Percentiles rank a stretch among this genome's conserved stretches.
phyloP scores from a whole-genome alignment of 2,113 vertebrate genomes.

The Pantherophis guttatus region DNA sequence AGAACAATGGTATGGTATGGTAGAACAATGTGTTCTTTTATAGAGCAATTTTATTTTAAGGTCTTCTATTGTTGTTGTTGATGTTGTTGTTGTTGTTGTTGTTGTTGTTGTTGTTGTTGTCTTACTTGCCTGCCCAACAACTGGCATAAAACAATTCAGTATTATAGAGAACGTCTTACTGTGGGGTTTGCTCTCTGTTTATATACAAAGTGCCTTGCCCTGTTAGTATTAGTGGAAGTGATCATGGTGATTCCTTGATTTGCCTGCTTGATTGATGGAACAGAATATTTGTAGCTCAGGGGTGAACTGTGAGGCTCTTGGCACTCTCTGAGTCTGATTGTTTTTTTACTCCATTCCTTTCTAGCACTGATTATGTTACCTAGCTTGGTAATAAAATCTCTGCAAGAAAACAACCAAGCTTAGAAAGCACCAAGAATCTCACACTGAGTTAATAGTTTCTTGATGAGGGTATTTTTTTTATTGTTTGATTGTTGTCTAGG shows the following conservation, averaged over 20 bases:
- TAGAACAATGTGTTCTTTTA: background rate
- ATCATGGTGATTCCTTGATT: background rate
- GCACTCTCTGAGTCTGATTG: background rate
- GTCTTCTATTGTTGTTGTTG: no score
- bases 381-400: background rate
- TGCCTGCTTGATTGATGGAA: background rate
- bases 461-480: background rate
- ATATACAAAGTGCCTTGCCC: background rate
- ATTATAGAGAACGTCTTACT: background rate
- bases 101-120: background rate
- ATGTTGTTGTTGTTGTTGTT: background rate
- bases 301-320: background rate
- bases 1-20: background rate
- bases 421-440: background rate
- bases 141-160: background rate
- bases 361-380: background rate
- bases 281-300: background rate
- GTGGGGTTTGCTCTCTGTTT: background rate
- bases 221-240: background rate
- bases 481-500: background rate
- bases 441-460: background rate
- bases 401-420: background rate
- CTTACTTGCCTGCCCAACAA: background rate
- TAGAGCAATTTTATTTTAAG: background rate
- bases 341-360: background rate